Evolutionary conservation across 1,140 invertebrate genomes (phyloP), one percentile per base, ranked within the genome.

Genomic region (Aphelinus certus): DNA sequence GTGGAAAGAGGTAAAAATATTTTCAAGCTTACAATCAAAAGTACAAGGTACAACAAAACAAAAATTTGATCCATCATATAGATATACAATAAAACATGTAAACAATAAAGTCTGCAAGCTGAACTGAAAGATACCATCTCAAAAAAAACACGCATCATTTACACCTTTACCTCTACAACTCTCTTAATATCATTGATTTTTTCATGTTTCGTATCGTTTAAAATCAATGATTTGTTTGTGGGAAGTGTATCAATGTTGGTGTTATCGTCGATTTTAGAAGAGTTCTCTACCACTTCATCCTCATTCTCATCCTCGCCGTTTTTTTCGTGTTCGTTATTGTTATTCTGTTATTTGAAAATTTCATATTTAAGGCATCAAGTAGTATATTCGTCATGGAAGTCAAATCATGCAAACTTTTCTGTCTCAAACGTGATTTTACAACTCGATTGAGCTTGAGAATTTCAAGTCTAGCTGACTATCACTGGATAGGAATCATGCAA

Each of bases 231-330:
- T 58, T 51, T 71, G 43, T 26, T 71, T 60, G 26, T 5, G 5
- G 57, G 26, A 60, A 9, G 26, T 60, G 42, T 60, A 45, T 43
- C n/a, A 60, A 43, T n/a, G 9, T 60, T 7, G 45, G 58, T 60
- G 45, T 45, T 60, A 45, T 60, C 58, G 9, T 43, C 61, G 45
- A 43, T 4, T 3, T 70, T 70, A 56, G 62, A 43, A 55, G 45
- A 53, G 1, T 10, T 61, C 42, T 60, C 48, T 43, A n/a, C 10
- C 51, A 4, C 68, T 46, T 68, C 68, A 47, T 74, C 43, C 42
- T 62, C 45, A n/a, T 26, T 62, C 7, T 74, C 58, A 68, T 62
- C 64, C 26, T 74, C 58, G 55, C 49, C 47, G n/a, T 68, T 3
- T 73, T 60, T 64, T 43, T 65, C 60, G 4, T 56, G 6, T 45